phyloP scores from a whole-genome alignment of 2,113 vertebrate species.

The Mustela nigripes region DNA sequence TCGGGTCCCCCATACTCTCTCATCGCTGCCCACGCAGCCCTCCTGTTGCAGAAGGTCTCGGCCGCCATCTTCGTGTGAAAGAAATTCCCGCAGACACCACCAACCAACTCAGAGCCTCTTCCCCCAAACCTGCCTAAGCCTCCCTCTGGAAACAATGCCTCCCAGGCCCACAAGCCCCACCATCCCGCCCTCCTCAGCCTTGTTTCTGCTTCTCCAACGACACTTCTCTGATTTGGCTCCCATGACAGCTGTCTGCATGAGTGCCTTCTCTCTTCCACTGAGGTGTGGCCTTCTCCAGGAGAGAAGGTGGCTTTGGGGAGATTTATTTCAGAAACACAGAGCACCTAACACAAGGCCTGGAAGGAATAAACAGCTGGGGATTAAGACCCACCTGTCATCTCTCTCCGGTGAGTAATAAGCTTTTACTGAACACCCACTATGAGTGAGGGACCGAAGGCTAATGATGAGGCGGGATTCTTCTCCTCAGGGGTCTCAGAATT shows the following conservation, averaged over 20 bases:
- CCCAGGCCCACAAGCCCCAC: too few relatives aligned
- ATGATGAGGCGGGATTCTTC: not conserved
- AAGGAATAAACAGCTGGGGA: not conserved
- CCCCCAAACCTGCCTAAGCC: not conserved
- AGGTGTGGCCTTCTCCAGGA: not conserved
- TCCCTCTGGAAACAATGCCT: not conserved
- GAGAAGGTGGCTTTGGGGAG: not conserved
- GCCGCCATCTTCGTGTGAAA: not conserved
- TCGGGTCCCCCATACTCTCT: not conserved
- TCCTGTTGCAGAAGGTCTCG: not conserved
- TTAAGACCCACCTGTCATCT: not conserved
- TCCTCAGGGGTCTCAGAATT: slow-evolving; percentile 33
- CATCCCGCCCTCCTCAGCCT: not conserved
- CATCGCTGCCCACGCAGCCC: not conserved
- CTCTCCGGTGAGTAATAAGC: not conserved
- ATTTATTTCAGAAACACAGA: slow-evolving; percentile 9
- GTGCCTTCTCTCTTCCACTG: not conserved
- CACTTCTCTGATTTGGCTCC: not conserved
- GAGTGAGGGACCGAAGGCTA: not conserved
- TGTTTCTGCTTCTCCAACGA: not conserved
- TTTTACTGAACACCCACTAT: not conserved
- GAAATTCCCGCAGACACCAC: not conserved
- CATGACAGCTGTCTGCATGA: not conserved
- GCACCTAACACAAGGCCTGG: not conserved
- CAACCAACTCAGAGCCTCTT: not conserved